Evolutionary conservation across 2,888 invertebrate species (phyloP).

Genomic region (Andrena dorsata): DNA sequence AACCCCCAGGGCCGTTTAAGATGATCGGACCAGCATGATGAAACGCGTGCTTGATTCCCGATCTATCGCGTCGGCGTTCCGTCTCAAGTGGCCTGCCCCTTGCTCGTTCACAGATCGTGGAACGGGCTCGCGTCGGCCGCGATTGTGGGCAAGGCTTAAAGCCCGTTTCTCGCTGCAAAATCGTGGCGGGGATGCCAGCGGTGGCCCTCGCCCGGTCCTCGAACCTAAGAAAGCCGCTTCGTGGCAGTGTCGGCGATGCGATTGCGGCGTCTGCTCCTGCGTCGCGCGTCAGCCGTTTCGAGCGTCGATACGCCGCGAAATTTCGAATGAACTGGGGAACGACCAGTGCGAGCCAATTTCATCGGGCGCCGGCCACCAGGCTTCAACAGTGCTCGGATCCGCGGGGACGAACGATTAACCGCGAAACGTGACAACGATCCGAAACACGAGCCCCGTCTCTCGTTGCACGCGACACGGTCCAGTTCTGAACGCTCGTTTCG

Average conservation of each 20-base stretch:
- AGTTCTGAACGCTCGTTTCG: not conserved
- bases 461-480: not conserved
- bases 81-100: conserved; percentile 34
- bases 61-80: not conserved
- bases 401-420: conserved; percentile 2
- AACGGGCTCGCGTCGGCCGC: not conserved
- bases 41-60: conserved; percentile 10
- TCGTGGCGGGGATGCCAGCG: conserved; percentile 62
- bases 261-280: conserved; percentile 62
- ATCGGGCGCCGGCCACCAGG: not conserved
- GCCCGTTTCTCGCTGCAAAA: conserved; percentile 53
- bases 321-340: not conserved
- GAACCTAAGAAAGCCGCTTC: conserved; percentile 50
- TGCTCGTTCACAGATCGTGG: not conserved
- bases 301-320: conserved; percentile 26
- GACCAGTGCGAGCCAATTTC: not conserved
- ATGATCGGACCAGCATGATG: not conserved
- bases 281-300: conserved; percentile 14
- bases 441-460: not conserved
- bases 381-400: not conserved
- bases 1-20: conserved; percentile 19
- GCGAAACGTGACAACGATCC: not conserved
- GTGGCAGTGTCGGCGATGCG: conserved; percentile 71
- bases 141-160: conserved; percentile 58
- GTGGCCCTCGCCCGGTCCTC: conserved; percentile 65